Percentiles rank a stretch among this genome's conserved stretches.
Evolutionary conservation across 2,113 vertebrate genomes (phyloP).

Genomic region (Mesitornis unicolor): DNA sequence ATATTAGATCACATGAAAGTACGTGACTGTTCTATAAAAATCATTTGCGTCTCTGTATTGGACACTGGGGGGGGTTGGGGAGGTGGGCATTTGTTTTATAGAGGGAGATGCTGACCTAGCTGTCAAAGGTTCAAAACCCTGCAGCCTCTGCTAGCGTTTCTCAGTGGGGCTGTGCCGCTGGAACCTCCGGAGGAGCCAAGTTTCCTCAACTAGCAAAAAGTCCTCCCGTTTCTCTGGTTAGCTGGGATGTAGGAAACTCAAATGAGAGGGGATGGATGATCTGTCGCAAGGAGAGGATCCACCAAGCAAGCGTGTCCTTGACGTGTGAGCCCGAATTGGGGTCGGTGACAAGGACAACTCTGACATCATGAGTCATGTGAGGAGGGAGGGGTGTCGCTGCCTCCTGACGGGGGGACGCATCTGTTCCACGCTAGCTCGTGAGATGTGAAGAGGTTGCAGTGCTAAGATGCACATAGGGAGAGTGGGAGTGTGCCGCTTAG

Average conservation of each 20-base stretch:
- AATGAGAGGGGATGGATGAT: background rate
- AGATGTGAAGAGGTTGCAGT: constrained; percentile 70
- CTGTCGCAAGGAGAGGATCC: background rate
- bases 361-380: constrained; percentile 70
- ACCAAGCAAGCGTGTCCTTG: constrained; percentile 17
- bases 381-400: constrained; percentile 58
- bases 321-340: constrained; percentile 53
- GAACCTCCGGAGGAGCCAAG: background rate
- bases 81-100: background rate
- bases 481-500: constrained; percentile 67
- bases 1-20: constrained; percentile 65
- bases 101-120: background rate
- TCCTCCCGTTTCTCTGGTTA: background rate
- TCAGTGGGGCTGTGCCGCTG: background rate
- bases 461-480: constrained; percentile 72
- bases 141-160: background rate
- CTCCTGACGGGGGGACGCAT: constrained; percentile 61
- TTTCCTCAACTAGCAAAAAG: background rate
- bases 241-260: background rate
- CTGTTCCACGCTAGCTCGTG: constrained; percentile 69
- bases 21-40: constrained; percentile 48
- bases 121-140: background rate
- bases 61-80: background rate
- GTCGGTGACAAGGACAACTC: constrained; percentile 64
- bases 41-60: background rate